A percentile compares a stretch with the other conserved stretches of the same genome.
These are phyloP conservation scores for Athalia circularis DNA, from an alignment of 2,888 invertebrate species.

Conservation along the genomic window DNA sequence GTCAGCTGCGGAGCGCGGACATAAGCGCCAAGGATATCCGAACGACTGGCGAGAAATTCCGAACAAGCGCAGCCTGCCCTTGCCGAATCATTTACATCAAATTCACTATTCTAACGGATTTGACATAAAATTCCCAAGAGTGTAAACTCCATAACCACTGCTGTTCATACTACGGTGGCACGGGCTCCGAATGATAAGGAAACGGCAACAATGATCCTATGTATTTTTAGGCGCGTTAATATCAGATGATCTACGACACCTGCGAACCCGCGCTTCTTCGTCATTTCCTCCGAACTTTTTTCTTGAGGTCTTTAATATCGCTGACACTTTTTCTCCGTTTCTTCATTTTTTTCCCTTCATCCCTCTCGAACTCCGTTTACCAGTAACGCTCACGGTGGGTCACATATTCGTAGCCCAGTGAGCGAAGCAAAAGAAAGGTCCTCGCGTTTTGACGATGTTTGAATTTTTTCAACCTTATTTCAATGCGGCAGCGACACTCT, in stretches of 20 bases:
- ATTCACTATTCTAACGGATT: background rate
- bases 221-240: conserved; percentile 34
- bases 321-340: conserved; percentile 11
- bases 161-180: background rate
- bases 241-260: conserved; percentile 39
- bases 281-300: conserved; percentile 37
- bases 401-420: conserved; percentile 27
- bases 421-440: conserved; percentile 18
- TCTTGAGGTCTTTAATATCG: conserved; percentile 35
- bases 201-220: conserved; percentile 26
- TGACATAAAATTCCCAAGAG: background rate
- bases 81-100: too few relatives aligned
- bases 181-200: conserved; percentile 17
- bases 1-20: too few relatives aligned
- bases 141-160: background rate
- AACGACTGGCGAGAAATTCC: too few relatives aligned
- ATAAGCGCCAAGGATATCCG: too few relatives aligned
- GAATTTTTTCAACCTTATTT: conserved; percentile 37
- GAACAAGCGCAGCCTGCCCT: too few relatives aligned
- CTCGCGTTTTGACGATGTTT: conserved; percentile 27
- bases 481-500: conserved; percentile 22
- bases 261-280: conserved; percentile 30
- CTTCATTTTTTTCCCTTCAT: background rate
- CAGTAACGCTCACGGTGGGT: conserved; percentile 17
- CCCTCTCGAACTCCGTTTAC: conserved; percentile 3